These are phyloP conservation scores for Forficula auricularia DNA, from an alignment of 1,140 invertebrate genomes.

Conservation along the genomic window DNA sequence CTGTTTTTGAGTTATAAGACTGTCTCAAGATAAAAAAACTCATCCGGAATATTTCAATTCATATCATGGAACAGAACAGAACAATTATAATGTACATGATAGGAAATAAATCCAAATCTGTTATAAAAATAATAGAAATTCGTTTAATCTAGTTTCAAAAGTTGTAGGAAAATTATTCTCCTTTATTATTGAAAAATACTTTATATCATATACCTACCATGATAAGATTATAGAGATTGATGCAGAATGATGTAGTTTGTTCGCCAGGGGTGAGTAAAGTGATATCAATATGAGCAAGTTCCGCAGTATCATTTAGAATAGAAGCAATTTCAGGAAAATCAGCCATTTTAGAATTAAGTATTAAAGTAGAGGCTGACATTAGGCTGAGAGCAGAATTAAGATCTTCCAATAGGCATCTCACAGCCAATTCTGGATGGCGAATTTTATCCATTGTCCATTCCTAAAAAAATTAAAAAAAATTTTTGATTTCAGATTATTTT, in stretches of 20 bases:
- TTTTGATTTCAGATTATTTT: too few relatives aligned
- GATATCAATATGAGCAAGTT: constrained; percentile 20
- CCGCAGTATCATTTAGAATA: constrained; percentile 20
- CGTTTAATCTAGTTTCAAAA: too few relatives aligned
- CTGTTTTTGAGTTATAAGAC: too few relatives aligned
- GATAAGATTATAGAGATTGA: constrained; percentile 23
- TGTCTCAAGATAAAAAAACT: too few relatives aligned
- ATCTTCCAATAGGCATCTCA: constrained; percentile 4
- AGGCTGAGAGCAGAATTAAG: constrained; percentile 19
- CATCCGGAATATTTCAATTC: too few relatives aligned
- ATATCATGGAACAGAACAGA: too few relatives aligned
- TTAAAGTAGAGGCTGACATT: constrained; percentile 14
- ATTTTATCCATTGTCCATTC: not conserved
- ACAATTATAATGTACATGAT: too few relatives aligned
- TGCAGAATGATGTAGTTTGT: constrained; percentile 24
- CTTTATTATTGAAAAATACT: not conserved
- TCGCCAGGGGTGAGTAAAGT: constrained; percentile 23
- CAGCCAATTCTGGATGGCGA: constrained; percentile 9
- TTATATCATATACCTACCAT: not conserved
- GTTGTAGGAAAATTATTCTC: too few relatives aligned
- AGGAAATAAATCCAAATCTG: too few relatives aligned
- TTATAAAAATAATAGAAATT: too few relatives aligned
- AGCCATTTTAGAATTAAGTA: constrained; percentile 12
- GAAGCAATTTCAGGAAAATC: constrained; percentile 13
- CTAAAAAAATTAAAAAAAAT: constrained; percentile 5